Conservation (phyloP, 2,113 vertebrate species). For the Eublepharis macularius region DNA sequence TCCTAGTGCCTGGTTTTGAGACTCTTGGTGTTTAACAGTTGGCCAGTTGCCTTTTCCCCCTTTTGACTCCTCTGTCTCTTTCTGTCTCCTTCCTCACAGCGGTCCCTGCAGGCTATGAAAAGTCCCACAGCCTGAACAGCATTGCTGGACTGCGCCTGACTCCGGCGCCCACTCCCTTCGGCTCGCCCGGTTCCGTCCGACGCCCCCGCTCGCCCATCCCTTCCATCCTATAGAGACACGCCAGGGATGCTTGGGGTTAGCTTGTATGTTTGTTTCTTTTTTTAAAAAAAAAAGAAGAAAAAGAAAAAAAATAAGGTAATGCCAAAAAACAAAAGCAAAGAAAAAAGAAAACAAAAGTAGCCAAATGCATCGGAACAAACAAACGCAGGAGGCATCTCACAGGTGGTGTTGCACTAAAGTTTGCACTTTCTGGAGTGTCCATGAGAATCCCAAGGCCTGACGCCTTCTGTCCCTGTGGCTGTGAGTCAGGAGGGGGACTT, state of each 20-base stretch:
- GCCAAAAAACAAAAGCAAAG: slow-evolving; percentile 39
- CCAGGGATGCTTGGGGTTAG: slow-evolving; percentile 43
- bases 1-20: neutral
- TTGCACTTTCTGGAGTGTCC: slow-evolving; percentile 32
- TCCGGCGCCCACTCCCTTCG: slow-evolving; percentile 84
- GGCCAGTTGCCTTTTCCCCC: neutral
- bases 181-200: slow-evolving; percentile 82
- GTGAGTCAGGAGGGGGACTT: slow-evolving; percentile 4
- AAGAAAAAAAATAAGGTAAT: slow-evolving; percentile 56
- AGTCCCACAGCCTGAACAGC: slow-evolving; percentile 91
- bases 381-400: neutral
- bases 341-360: slow-evolving; percentile 21
- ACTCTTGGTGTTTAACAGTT: neutral
- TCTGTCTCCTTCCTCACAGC: neutral
- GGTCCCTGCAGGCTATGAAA: slow-evolving; percentile 80
- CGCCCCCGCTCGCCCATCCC: slow-evolving; percentile 88
- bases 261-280: slow-evolving; percentile 44
- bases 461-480: slow-evolving; percentile 13
- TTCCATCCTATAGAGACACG: slow-evolving; percentile 86
- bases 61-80: slow-evolving; percentile 39
- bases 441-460: slow-evolving; percentile 58
- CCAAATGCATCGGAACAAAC: slow-evolving; percentile 19
- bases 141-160: slow-evolving; percentile 89
- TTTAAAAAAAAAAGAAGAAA: slow-evolving; percentile 53
- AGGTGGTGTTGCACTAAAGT: slow-evolving; percentile 18